phyloP scores from a whole-genome alignment of 2,888 invertebrate species.

The Pyrochroa serraticornis region DNA sequence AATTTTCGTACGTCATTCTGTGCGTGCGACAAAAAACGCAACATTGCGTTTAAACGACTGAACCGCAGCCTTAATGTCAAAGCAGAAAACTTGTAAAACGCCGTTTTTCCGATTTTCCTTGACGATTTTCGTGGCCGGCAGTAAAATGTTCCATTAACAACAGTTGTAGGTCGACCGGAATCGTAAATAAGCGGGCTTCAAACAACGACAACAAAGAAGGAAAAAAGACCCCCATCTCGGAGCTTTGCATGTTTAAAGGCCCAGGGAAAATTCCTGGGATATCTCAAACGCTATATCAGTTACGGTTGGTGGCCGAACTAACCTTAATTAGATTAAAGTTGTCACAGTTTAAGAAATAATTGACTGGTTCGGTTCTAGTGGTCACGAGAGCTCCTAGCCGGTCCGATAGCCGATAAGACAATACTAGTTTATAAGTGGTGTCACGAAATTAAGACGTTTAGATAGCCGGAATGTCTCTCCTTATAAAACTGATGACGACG shows the following conservation, averaged over 20 bases:
- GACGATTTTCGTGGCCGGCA: background rate
- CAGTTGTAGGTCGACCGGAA: background rate
- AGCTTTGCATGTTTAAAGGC: background rate
- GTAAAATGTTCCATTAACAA: background rate
- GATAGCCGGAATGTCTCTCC: constrained; percentile 5
- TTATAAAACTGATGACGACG: no score
- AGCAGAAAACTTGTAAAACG: no score
- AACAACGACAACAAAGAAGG: no score
- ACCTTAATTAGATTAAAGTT: constrained; percentile 55
- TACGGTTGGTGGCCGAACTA: constrained; percentile 50
- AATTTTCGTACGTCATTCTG: no score
- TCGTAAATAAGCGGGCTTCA: background rate
- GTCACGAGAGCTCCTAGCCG: constrained; percentile 27
- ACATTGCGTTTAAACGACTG: no score
- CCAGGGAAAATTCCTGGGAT: constrained; percentile 25
- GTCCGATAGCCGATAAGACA: constrained; percentile 30
- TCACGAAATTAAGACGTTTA: constrained; percentile 43
- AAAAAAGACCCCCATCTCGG: background rate
- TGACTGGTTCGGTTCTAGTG: constrained; percentile 48
- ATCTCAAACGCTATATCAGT: constrained; percentile 40
- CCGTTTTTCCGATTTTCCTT: no score
- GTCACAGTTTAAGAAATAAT: constrained; percentile 57
- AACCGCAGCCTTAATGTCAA: no score
- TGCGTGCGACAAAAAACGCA: no score
- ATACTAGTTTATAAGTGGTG: constrained; percentile 34